Conservation (phyloP, 2,888 invertebrate genomes). For the Byasa hedistus region DNA sequence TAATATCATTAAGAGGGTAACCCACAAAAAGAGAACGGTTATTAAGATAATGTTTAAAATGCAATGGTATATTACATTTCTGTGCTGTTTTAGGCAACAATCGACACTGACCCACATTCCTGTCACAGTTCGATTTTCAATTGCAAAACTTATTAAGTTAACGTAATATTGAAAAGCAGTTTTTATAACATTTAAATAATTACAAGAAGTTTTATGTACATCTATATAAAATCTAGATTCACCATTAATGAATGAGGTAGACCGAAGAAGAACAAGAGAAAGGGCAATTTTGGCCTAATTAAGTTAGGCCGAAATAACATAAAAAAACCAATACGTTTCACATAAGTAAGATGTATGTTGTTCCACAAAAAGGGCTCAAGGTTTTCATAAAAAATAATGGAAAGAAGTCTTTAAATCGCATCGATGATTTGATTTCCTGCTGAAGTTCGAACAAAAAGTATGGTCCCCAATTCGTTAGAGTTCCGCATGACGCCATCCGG, state of each 20-base stretch:
- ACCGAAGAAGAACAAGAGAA: neutral
- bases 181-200: neutral
- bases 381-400: constrained; percentile 47
- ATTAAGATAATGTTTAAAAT: neutral
- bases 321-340: neutral
- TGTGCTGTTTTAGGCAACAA: constrained; percentile 28
- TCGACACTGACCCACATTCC: constrained; percentile 67
- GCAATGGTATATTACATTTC: constrained; percentile 14
- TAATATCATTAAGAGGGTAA: neutral
- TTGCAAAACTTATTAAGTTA: constrained; percentile 29
- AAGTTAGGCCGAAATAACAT: neutral
- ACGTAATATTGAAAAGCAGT: constrained; percentile 5
- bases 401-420: constrained; percentile 43
- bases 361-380: neutral
- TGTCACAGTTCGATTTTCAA: constrained; percentile 45
- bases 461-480: constrained; percentile 44
- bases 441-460: constrained; percentile 46
- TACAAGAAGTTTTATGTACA: too few relatives aligned
- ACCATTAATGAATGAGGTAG: too few relatives aligned
- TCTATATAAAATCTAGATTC: too few relatives aligned
- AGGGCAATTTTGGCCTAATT: neutral
- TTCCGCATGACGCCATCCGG: constrained; percentile 47
- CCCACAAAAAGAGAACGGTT: neutral
- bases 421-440: constrained; percentile 53
- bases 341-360: neutral